Evolutionary conservation across 2,888 invertebrate genomes (phyloP).

Genomic region (Dryocosmus kuriphilus): DNA sequence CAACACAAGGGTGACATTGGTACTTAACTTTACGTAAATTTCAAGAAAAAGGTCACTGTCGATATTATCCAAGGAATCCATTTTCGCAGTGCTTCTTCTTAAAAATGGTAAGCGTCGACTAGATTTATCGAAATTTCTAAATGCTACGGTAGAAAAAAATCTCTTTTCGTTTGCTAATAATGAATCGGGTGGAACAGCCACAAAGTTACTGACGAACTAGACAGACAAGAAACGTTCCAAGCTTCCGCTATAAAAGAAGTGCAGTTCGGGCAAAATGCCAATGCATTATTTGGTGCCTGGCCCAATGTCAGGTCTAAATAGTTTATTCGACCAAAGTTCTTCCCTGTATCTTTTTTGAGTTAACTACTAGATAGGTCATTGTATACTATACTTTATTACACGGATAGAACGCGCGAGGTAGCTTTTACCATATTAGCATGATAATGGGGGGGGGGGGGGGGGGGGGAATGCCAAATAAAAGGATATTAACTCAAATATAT

Average conservation of each 20-base stretch:
- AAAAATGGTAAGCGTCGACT: constrained; percentile 12
- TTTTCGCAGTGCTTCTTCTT: constrained; percentile 47
- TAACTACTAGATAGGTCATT: constrained; percentile 28
- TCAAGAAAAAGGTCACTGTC: constrained; percentile 70
- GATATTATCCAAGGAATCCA: constrained; percentile 71
- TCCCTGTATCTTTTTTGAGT: constrained; percentile 23
- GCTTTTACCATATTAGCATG: no score
- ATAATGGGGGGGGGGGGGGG: no score
- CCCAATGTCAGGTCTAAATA: constrained; percentile 69
- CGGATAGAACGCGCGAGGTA: no score
- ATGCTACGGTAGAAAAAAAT: background rate
- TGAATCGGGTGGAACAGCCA: background rate
- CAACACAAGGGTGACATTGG: constrained; percentile 22
- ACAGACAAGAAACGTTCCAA: constrained; percentile 17
- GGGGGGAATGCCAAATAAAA: no score
- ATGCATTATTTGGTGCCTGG: constrained; percentile 60
- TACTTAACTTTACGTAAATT: constrained; percentile 74
- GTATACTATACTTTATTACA: constrained; percentile 4
- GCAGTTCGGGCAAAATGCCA: constrained; percentile 61
- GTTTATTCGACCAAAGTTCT: constrained; percentile 52
- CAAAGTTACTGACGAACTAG: constrained; percentile 26
- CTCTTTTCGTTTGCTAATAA: background rate
- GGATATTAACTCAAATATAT: no score
- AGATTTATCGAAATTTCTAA: background rate
- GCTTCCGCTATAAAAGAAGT: constrained; percentile 28